These are phyloP conservation scores for Diplodus puntazzo DNA, from an alignment of 2,797 vertebrate genomes.

Conservation along the genomic window DNA sequence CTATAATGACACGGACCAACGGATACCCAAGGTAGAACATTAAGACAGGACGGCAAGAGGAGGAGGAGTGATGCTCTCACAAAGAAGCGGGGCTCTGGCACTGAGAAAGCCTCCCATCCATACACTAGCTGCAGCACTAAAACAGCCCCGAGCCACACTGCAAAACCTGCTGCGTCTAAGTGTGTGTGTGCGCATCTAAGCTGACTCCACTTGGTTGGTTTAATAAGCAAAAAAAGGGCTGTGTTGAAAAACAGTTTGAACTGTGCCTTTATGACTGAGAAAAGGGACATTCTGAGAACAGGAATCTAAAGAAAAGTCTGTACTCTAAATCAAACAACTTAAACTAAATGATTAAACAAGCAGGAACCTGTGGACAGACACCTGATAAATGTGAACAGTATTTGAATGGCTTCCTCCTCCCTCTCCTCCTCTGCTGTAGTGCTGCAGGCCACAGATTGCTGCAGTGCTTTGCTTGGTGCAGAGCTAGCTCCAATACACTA, in stretches of 20 bases:
- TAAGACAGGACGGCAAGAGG: constrained; percentile 28
- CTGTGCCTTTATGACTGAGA: constrained; percentile 3
- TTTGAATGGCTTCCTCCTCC: neutral
- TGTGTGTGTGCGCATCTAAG: constrained; percentile 16
- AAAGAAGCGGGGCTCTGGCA: constrained; percentile 15
- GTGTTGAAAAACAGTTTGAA: neutral
- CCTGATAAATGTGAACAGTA: neutral
- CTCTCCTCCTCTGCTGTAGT: constrained; percentile 22
- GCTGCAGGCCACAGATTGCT: constrained; percentile 57
- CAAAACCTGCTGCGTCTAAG: constrained; percentile 25
- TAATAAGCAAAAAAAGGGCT: constrained; percentile 5
- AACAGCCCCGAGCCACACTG: constrained; percentile 46
- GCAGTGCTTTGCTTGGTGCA: constrained; percentile 58
- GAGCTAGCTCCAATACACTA: constrained; percentile 50
- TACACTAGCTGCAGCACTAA: constrained; percentile 18
- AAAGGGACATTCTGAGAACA: neutral
- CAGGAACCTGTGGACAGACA: neutral
- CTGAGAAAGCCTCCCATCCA: constrained; percentile 39
- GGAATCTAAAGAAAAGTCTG: neutral
- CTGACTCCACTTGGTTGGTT: neutral
- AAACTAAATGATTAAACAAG: neutral
- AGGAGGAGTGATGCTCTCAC: constrained; percentile 38
- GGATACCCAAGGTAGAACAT: constrained; percentile 53
- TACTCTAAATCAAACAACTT: neutral
- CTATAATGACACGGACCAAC: constrained; percentile 72